Evolutionary conservation across 2,797 vertebrate genomes (phyloP).

Genomic region (Xenentodon cancila): DNA sequence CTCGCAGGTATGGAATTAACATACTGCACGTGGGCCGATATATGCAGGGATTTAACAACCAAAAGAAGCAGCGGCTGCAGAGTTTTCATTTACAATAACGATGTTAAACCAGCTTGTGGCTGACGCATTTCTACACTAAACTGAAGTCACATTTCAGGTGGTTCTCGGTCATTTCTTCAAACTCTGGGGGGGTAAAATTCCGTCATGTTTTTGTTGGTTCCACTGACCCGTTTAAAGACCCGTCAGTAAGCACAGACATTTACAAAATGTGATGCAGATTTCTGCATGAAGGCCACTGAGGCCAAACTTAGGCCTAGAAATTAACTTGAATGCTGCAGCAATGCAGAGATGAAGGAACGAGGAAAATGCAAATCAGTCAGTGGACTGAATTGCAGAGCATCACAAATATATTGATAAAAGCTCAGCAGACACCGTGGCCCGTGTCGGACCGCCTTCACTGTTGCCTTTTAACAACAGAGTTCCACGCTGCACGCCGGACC

Average conservation of each 20-base stretch:
- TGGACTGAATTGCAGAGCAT: not conserved
- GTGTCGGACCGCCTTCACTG: not conserved
- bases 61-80: not conserved
- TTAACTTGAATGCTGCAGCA: not conserved
- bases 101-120: not conserved
- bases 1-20: not conserved
- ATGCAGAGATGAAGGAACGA: not conserved
- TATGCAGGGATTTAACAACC: constrained; percentile 13
- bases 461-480: not conserved
- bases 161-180: no score
- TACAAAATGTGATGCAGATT: no score
- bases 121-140: rapidly evolving
- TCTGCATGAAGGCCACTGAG: not conserved
- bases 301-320: rapidly evolving
- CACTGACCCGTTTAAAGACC: no score
- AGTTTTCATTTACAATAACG: no score
- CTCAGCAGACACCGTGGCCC: not conserved
- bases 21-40: not conserved
- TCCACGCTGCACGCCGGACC: constrained; percentile 29
- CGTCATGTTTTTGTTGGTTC: no score
- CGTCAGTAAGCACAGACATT: no score
- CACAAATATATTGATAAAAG: constrained; percentile 1
- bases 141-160: not conserved
- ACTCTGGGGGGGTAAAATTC: no score
- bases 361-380: not conserved